Base-by-base conservation (phyloP, 2,888 invertebrate genomes). In the Notodromas monacha region DNA sequence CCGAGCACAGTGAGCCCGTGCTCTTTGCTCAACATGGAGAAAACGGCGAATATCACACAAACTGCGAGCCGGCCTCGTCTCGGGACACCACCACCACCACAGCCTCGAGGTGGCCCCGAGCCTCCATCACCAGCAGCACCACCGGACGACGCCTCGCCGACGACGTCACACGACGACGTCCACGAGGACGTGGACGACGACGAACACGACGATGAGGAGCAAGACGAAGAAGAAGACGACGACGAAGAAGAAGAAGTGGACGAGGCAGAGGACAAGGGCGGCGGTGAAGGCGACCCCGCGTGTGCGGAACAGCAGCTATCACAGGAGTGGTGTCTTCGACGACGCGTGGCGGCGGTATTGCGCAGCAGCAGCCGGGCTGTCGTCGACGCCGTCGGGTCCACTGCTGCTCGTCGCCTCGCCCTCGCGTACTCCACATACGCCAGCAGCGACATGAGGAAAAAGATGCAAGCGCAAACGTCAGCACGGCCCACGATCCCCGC, bases 401-500 rank as follows among this genome's bases (percentile, higher is more conserved):
- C n/a, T n/a, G n/a, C n/a, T n/a, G n/a, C n/a, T n/a, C n/a, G n/a
- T n/a, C n/a, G n/a, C n/a, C n/a, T n/a, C n/a, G n/a, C 49, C n/a
- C 40, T 40, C 39, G 70, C 60, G 46, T 79, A 77, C 37, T 65
- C 63, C 42, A 65, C 62, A 51, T 84, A 89, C 30, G 68, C 61
- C 41, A 81, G 58, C 46, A 86, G 69, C 39, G 81, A 68, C 36
- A 76, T 54, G 35, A 86, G 61, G 50, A 77, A 81, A 49, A 81
- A 68, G 42, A 77, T 65, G 47, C 79, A 77, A 10, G 84, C 74
- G 14, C 77, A 68, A 27, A 89, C 56, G 49, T 92, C 92, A 3
- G 89, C 86, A 33, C 89, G 60, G 2, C 92, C 92, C 10, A 92
- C 89, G 30, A 84, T 63, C 14, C 81, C 81, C 1, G 86, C 77